Percentiles rank a stretch among this genome's conserved stretches.
These are phyloP conservation scores for Leiothrix lutea DNA, from an alignment of 2,113 vertebrate species.

Conservation along the genomic window DNA sequence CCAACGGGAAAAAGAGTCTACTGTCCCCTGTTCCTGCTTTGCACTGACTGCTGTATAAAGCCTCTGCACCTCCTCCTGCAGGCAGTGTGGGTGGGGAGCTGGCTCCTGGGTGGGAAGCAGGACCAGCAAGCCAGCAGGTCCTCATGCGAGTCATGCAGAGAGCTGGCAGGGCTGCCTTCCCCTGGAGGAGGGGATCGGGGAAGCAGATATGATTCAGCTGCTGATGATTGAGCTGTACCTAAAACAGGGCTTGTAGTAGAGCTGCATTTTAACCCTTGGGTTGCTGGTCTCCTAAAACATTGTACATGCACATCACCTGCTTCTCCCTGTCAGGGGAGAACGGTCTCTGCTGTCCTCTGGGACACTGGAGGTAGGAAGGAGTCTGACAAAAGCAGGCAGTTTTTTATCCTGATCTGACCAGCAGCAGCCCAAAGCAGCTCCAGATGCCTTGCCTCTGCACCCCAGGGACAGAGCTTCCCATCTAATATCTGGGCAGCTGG, in stretches of 20 bases:
- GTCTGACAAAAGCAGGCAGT: background rate
- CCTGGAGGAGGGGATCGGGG: background rate
- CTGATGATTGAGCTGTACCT: background rate
- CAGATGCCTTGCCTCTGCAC: background rate
- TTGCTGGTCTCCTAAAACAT: background rate
- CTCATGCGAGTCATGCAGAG: background rate
- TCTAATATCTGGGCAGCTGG: background rate
- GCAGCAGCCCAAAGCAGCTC: background rate
- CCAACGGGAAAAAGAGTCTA: fast-evolving
- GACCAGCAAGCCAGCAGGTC: background rate
- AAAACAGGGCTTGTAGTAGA: background rate
- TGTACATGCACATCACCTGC: background rate
- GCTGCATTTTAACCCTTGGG: background rate
- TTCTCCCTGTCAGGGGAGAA: background rate
- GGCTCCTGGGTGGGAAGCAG: background rate
- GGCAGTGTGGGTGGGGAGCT: background rate
- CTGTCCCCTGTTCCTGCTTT: background rate
- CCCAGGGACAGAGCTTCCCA: background rate
- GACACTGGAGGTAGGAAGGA: background rate
- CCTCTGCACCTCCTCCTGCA: background rate
- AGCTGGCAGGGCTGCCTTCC: background rate
- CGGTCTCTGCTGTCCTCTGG: background rate
- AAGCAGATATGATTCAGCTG: constrained; percentile 13
- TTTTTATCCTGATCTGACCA: background rate
- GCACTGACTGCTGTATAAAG: background rate